Evolutionary conservation across 1,140 invertebrate species (phyloP).

Genomic region (Zelostemma sp.): DNA sequence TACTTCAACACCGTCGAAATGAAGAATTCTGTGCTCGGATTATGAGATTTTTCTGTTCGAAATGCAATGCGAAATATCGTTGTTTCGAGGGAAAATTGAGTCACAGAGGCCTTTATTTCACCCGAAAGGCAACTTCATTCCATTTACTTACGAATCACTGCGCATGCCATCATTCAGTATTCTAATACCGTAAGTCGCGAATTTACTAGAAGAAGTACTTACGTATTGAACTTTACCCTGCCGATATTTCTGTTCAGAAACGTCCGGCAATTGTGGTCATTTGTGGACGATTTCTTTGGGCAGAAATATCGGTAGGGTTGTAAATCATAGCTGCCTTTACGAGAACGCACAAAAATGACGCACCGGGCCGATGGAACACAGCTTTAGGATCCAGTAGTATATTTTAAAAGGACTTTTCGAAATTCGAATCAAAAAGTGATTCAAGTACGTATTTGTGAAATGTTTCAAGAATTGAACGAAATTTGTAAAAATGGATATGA

Average conservation of each 20-base stretch:
- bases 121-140: slow-evolving; percentile 28
- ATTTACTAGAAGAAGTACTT: slow-evolving; percentile 34
- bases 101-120: slow-evolving; percentile 15
- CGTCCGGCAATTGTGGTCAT: too few relatives aligned
- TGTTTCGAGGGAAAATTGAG: too few relatives aligned
- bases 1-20: slow-evolving; percentile 21
- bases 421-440: too few relatives aligned
- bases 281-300: too few relatives aligned
- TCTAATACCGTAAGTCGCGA: slow-evolving; percentile 49
- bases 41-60: too few relatives aligned
- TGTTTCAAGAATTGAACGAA: too few relatives aligned
- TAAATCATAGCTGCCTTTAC: neutral
- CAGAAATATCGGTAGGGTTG: too few relatives aligned
- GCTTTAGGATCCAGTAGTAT: slow-evolving; percentile 9
- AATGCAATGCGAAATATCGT: too few relatives aligned
- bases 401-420: neutral
- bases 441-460: too few relatives aligned
- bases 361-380: slow-evolving; percentile 4
- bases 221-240: slow-evolving; percentile 15
- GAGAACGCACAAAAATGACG: slow-evolving; percentile 9
- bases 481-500: too few relatives aligned
- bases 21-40: slow-evolving; percentile 32
- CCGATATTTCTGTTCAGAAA: too few relatives aligned
- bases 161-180: slow-evolving; percentile 56
- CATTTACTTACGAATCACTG: slow-evolving; percentile 45